A percentile compares a stretch with the other conserved stretches of the same genome.
These are phyloP conservation scores for Phaetusa simplex DNA, from an alignment of 2,113 vertebrate species.

Conservation along the genomic window DNA sequence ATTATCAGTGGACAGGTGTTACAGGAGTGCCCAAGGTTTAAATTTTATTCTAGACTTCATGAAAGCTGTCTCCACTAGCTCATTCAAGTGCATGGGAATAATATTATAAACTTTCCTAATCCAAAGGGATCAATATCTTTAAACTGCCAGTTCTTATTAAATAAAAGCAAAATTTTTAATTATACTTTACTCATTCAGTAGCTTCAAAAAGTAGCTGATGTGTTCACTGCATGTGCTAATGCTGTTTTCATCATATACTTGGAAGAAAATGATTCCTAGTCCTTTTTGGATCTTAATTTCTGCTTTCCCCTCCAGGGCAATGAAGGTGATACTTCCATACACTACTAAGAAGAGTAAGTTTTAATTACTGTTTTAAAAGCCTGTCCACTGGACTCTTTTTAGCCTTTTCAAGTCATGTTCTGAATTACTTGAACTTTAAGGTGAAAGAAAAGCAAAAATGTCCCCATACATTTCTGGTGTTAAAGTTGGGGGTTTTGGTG, in stretches of 20 bases:
- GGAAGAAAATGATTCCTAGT: background rate
- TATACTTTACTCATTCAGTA: background rate
- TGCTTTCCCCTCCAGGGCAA: background rate
- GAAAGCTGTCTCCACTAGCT: background rate
- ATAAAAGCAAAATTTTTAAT: background rate
- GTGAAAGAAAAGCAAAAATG: background rate
- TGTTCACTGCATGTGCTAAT: background rate
- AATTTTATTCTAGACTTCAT: background rate
- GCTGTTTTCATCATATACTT: background rate
- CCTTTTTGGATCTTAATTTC: background rate
- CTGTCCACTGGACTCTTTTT: background rate
- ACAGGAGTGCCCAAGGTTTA: background rate
- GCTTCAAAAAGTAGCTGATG: background rate
- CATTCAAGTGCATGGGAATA: background rate
- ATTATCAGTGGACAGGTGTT: background rate
- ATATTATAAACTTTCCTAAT: background rate
- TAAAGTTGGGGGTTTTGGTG: fast-evolving
- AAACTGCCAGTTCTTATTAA: background rate
- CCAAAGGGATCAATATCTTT: background rate
- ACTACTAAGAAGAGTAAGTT: background rate
- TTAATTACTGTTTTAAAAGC: background rate
- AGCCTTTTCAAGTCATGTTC: background rate
- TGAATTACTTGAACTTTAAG: background rate
- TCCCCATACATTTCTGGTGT: background rate
- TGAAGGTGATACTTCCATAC: background rate